phyloP scores from a whole-genome alignment of 1,140 invertebrate species.

The Wasmannia auropunctata region DNA sequence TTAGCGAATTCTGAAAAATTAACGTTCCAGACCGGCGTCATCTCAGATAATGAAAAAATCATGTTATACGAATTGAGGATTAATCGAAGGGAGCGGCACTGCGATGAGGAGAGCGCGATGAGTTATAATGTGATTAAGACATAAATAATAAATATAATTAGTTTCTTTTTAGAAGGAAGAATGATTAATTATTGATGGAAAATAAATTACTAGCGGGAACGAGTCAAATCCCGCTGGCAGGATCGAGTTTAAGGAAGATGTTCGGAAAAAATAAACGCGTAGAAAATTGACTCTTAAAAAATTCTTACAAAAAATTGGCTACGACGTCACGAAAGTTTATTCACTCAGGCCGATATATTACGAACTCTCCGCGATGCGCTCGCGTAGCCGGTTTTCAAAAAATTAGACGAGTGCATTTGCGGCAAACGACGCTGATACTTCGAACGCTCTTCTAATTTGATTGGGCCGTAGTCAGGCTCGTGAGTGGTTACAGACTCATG shows the following conservation, averaged over 20 bases:
- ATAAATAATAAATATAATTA: not conserved
- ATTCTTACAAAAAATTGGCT: not conserved
- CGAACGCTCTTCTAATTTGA: constrained; percentile 58
- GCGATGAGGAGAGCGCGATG: not conserved
- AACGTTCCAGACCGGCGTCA: not conserved
- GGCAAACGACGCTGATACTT: constrained; percentile 38
- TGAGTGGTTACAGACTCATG: constrained; percentile 42
- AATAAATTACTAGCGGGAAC: not conserved
- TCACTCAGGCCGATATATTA: not conserved
- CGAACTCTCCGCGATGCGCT: not conserved
- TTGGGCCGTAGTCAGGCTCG: constrained; percentile 41
- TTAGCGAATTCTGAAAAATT: not conserved
- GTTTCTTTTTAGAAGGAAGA: not conserved
- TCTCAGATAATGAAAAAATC: not conserved
- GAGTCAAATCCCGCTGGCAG: too few relatives aligned
- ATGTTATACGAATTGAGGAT: not conserved
- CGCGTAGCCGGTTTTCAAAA: constrained; percentile 1
- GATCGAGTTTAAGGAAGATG: not conserved
- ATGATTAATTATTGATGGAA: not conserved
- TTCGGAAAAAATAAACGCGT: not conserved
- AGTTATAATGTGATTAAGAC: not conserved
- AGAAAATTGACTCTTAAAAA: not conserved
- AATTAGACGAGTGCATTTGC: constrained; percentile 1
- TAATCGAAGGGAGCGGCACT: not conserved
- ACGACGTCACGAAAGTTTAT: not conserved